A percentile compares a stretch with the other conserved stretches of the same genome.
phyloP scores from a whole-genome alignment of 2,113 vertebrate species.

The Pelodiscus sinensis region DNA sequence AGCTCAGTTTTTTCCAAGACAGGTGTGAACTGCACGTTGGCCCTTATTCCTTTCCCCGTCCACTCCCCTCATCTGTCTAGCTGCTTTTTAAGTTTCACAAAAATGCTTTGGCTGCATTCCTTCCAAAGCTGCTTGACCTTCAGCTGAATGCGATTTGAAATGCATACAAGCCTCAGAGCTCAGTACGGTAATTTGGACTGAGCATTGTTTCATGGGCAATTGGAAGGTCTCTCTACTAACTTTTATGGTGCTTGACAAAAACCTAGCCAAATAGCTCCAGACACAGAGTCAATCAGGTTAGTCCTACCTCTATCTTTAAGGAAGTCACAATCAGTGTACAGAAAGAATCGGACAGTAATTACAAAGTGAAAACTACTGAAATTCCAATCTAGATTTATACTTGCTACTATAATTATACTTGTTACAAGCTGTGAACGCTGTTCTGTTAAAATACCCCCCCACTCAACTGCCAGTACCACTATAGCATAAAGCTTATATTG shows the following conservation, averaged over 20 bases:
- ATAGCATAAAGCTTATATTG: neutral
- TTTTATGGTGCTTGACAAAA: neutral
- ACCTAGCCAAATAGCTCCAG: neutral
- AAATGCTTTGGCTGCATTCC: rapidly evolving
- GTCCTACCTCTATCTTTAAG: neutral
- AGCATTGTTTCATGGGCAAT: neutral
- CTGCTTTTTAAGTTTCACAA: neutral
- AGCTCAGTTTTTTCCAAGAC: neutral
- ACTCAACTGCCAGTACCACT: neutral
- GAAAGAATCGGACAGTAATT: rapidly evolving
- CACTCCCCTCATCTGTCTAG: rapidly evolving
- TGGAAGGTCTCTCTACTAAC: rapidly evolving
- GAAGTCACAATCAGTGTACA: neutral
- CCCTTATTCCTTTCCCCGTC: rapidly evolving
- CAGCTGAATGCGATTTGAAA: rapidly evolving
- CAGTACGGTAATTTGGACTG: neutral
- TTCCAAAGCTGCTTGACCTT: rapidly evolving
- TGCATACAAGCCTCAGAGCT: rapidly evolving
- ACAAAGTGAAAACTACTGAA: neutral
- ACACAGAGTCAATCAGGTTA: neutral
- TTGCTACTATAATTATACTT: neutral
- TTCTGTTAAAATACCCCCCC: neutral
- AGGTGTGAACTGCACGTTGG: neutral
- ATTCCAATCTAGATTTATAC: neutral
- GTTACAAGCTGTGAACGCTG: rapidly evolving